Percentiles rank a stretch among this genome's conserved stretches.
These are phyloP conservation scores for Parasteatoda tepidariorum DNA, from an alignment of 1,140 invertebrate genomes.

Conservation along the genomic window DNA sequence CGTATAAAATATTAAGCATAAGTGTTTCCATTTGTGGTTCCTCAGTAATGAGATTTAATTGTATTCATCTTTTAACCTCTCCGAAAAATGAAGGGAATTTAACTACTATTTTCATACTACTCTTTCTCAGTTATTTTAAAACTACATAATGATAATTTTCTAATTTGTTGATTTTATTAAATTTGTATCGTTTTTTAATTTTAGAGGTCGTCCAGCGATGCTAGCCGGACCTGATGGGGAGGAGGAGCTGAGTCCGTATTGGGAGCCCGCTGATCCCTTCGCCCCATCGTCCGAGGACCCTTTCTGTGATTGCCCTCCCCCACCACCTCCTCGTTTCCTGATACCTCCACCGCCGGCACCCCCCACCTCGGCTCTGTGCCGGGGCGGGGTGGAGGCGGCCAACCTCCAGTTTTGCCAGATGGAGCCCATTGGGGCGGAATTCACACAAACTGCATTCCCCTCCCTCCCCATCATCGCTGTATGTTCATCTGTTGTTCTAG, in stretches of 20 bases:
- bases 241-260: conserved; percentile 41
- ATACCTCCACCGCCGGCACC: conserved; percentile 50
- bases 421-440: conserved; percentile 60
- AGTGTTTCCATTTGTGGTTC: no score
- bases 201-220: conserved; percentile 44
- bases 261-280: conserved; percentile 33
- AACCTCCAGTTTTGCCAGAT: conserved; percentile 61
- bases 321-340: conserved; percentile 32
- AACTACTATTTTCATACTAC: no score
- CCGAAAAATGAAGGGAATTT: no score
- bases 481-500: conserved; percentile 58
- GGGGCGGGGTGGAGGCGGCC: conserved; percentile 5
- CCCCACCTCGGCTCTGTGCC: conserved; percentile 5
- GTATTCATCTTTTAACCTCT: no score
- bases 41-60: no score
- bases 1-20: no score
- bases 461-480: conserved; percentile 62
- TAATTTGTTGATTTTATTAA: no score
- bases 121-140: no score
- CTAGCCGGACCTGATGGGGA: conserved; percentile 57
- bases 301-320: conserved; percentile 48
- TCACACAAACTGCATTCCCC: conserved; percentile 60
- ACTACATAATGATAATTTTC: no score
- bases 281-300: background rate
- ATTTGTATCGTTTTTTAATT: background rate